A percentile compares a stretch with the other conserved stretches of the same genome.
Evolutionary conservation across 2,797 vertebrate species (phyloP).

Genomic region (Micrastur ruficollis): DNA sequence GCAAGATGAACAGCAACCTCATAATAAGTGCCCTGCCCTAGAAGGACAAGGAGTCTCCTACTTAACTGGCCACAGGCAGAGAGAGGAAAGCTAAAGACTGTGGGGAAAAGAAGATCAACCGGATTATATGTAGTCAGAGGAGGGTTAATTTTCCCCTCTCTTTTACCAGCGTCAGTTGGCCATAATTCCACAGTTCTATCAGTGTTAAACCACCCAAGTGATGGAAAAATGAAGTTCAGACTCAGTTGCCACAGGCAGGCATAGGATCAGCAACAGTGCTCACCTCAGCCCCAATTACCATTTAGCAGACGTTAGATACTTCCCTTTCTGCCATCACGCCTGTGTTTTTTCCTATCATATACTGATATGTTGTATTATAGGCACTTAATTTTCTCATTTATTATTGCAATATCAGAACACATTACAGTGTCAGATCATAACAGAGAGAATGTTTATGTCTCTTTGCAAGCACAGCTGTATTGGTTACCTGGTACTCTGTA

Average conservation of each 20-base stretch:
- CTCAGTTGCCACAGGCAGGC: neutral
- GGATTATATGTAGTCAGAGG: neutral
- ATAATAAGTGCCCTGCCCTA: neutral
- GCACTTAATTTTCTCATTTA: constrained; percentile 57
- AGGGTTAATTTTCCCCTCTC: neutral
- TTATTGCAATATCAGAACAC: constrained; percentile 57
- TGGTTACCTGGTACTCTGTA: neutral
- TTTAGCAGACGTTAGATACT: neutral
- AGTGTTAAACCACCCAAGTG: neutral
- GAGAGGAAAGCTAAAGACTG: neutral
- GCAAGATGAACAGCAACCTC: neutral
- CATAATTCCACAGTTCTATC: neutral
- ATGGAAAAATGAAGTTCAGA: neutral
- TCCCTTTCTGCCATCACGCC: neutral
- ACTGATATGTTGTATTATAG: constrained; percentile 8
- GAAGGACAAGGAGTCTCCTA: neutral
- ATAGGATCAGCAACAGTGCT: neutral
- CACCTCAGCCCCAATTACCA: neutral
- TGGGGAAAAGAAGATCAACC: neutral
- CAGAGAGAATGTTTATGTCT: constrained; percentile 45
- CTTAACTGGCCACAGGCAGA: neutral
- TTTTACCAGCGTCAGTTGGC: neutral
- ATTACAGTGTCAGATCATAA: constrained; percentile 17
- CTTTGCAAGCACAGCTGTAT: neutral
- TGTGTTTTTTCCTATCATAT: neutral